phyloP scores from a whole-genome alignment of 2,888 invertebrate species.

The Lithophane ornitopus region DNA sequence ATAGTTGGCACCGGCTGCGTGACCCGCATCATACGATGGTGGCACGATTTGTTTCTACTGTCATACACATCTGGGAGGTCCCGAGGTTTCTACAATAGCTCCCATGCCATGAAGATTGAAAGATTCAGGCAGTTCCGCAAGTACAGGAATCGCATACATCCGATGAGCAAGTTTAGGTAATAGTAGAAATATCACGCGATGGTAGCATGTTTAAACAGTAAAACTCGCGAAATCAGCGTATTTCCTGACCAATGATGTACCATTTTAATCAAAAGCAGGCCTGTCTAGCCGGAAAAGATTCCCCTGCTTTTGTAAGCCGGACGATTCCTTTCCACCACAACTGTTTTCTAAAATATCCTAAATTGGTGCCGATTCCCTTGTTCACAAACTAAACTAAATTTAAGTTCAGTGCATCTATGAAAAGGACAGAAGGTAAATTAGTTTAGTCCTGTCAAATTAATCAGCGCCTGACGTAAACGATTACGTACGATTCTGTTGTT shows the following conservation, averaged over 20 bases:
- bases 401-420: too few species aligned
- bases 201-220: not conserved
- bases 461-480: too few species aligned
- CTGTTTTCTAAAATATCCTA: not conserved
- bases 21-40: constrained; percentile 44
- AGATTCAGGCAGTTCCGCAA: constrained; percentile 56
- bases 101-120: constrained; percentile 59
- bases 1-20: constrained; percentile 38
- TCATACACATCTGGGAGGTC: constrained; percentile 37
- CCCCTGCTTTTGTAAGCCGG: not conserved
- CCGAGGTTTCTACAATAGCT: constrained; percentile 49
- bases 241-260: not conserved
- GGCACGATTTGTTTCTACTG: constrained; percentile 57
- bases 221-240: not conserved
- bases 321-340: not conserved
- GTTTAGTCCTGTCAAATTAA: too few species aligned
- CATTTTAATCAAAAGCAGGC: not conserved
- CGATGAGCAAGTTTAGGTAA: constrained; percentile 60
- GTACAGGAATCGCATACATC: constrained; percentile 56
- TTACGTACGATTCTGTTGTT: too few species aligned
- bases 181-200: not conserved
- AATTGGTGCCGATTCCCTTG: too few species aligned
- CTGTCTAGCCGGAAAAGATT: not conserved
- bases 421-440: too few species aligned
- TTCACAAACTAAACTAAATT: too few species aligned